Evolutionary conservation across 2,113 vertebrate species (phyloP), one percentile per base, ranked within the genome.

Genomic region (Odocoileus hemionus): DNA sequence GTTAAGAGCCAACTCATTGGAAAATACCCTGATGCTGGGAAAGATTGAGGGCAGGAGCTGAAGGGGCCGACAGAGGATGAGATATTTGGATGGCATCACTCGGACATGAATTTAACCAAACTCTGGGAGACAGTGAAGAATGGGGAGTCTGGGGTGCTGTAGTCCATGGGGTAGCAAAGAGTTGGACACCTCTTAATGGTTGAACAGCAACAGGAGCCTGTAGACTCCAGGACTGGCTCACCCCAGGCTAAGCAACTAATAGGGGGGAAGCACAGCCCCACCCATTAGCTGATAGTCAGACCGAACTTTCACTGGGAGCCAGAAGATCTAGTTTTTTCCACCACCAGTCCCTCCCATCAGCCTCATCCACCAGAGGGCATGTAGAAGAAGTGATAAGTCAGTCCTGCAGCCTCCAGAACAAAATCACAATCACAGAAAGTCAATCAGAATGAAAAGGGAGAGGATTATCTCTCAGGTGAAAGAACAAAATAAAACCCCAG

Each of bases 141-240:
- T 9, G 5, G n/a, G n/a, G 67, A 70, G n/a, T 10, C 67, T 39
- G 67, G 64, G 33, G 64, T 6, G n/a, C 21, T 13, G 19, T 14
- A 13, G 19, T 74, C 11, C 70, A 43, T 74, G 21, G 36, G 67
- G 21, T 13, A 2, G 5, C 36, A 74, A 25, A 74, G 5, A 74
- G 67, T 19, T 1, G 5, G 21, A 39, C 21, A 25, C n/a, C n/a
- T 12, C 10, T 70, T 23, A 70, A n/a, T 70, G 67, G 3, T 0
- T 39, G 67, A 39, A 39, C 13, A 21, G 36, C 67, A 39, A 6
- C 10, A 74, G 67, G 21, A 39, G 21, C 21, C 36, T 39, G 21
- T 12, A 25, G 67, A 39, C 67, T 6, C n/a, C n/a, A 39, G 36
- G 21, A 39, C 67, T 1, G 0, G 36, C 2, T 23, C 67, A 23